phyloP scores from a whole-genome alignment of 2,113 vertebrate genomes.

The pig (Sus scrofa) region DNA sequence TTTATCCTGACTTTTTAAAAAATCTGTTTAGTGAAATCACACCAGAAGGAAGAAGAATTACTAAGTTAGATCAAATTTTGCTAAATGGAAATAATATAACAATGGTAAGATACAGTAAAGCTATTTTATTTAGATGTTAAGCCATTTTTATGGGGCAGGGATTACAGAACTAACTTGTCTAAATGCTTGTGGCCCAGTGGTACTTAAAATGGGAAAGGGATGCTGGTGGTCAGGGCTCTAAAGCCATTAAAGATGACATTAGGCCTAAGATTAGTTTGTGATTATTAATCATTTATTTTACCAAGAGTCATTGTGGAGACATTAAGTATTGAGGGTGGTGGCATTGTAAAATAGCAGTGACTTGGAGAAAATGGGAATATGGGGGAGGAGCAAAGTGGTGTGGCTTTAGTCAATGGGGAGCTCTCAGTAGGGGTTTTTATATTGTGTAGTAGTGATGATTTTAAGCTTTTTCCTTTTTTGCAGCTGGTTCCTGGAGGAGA shows the following conservation, averaged over 20 bases:
- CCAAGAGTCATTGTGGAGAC: conserved; percentile 5
- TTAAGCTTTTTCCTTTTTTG: conserved; percentile 63
- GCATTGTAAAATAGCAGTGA: background rate
- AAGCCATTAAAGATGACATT: background rate
- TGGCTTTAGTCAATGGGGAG: background rate
- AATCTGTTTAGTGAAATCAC: conserved; percentile 94
- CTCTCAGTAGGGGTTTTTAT: background rate
- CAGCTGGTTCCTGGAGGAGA: conserved; percentile 99
- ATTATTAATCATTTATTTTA: conserved; percentile 22
- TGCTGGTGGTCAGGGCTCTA: background rate
- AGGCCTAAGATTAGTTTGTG: background rate
- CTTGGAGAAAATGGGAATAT: background rate
- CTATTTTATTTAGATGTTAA: conserved; percentile 25
- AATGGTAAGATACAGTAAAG: conserved; percentile 90
- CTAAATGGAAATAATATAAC: conserved; percentile 99
- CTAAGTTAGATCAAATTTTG: conserved; percentile 98
- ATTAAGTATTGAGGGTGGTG: background rate
- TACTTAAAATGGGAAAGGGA: background rate
- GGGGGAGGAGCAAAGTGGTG: background rate
- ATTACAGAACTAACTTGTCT: background rate
- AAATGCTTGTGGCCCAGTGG: background rate
- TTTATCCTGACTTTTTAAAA: conserved; percentile 53
- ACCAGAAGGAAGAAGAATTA: conserved; percentile 97
- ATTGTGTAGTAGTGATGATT: background rate
- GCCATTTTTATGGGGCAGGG: background rate